Evolutionary conservation across 2,113 vertebrate species (phyloP).

Genomic region (Dasypus novemcinctus): DNA sequence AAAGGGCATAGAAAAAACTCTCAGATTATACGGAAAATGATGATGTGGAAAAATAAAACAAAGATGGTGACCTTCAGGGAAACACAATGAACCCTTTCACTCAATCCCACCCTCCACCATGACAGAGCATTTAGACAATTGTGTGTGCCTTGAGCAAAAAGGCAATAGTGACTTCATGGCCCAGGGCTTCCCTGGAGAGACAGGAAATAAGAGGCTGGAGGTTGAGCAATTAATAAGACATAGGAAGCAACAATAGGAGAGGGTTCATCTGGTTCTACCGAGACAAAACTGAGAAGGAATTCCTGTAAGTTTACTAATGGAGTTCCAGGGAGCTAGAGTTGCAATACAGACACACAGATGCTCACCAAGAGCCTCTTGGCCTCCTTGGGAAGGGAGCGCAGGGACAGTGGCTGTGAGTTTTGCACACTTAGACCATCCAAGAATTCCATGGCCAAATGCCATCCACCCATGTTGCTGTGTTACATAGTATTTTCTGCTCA

Average conservation of each 20-base stretch:
- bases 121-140: neutral
- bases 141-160: neutral
- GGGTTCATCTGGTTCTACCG: neutral
- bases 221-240: neutral
- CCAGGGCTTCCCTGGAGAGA: neutral
- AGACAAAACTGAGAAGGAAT: neutral
- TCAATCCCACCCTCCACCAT: neutral
- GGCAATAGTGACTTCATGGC: neutral
- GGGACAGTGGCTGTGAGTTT: neutral
- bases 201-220: neutral
- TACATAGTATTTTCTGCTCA: neutral
- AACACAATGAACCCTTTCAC: neutral
- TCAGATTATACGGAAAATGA: neutral
- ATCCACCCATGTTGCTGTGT: neutral
- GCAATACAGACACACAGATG: neutral
- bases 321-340: neutral
- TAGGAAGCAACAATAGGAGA: neutral
- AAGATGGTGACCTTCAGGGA: neutral
- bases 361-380: neutral
- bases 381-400: neutral
- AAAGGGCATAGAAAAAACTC: neutral
- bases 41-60: conserved; percentile 10
- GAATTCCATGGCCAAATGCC: neutral
- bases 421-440: neutral
- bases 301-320: neutral